These are phyloP conservation scores for Hydriomena furcata DNA, from an alignment of 2,888 invertebrate species.

Conservation along the genomic window DNA sequence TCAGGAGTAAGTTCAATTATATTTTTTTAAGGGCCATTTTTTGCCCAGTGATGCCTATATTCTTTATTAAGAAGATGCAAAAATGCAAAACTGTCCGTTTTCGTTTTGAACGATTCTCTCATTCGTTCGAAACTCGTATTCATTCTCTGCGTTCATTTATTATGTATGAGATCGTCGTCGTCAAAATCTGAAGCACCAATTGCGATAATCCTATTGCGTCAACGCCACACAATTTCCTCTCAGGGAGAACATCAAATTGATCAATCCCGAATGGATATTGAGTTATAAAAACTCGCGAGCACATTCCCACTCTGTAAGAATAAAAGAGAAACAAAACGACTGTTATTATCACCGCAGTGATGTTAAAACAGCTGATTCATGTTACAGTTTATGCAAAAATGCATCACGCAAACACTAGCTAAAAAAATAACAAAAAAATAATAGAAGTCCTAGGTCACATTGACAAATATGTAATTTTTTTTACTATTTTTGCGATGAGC, in stretches of 20 bases:
- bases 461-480: too few species aligned
- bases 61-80: not conserved
- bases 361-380: not conserved
- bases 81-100: not conserved
- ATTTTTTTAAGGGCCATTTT: too few species aligned
- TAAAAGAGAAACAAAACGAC: constrained; percentile 31
- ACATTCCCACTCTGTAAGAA: constrained; percentile 25
- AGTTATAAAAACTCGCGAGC: constrained; percentile 30
- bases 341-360: constrained; percentile 25
- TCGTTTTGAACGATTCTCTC: not conserved
- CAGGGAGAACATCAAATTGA: constrained; percentile 25
- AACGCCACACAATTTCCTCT: constrained; percentile 19
- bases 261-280: constrained; percentile 27
- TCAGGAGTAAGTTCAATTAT: too few species aligned
- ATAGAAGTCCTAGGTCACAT: too few species aligned
- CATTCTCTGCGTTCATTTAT: constrained; percentile 6
- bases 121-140: not conserved
- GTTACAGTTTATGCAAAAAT: too few species aligned
- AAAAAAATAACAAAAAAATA: too few species aligned
- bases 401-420: too few species aligned
- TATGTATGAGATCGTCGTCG: constrained; percentile 11
- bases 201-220: constrained; percentile 12
- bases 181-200: constrained; percentile 23
- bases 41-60: too few species aligned
- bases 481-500: too few species aligned